These are phyloP conservation scores for Chlorodrepanis virens DNA, from an alignment of 2,113 vertebrate genomes.

Conservation along the genomic window DNA sequence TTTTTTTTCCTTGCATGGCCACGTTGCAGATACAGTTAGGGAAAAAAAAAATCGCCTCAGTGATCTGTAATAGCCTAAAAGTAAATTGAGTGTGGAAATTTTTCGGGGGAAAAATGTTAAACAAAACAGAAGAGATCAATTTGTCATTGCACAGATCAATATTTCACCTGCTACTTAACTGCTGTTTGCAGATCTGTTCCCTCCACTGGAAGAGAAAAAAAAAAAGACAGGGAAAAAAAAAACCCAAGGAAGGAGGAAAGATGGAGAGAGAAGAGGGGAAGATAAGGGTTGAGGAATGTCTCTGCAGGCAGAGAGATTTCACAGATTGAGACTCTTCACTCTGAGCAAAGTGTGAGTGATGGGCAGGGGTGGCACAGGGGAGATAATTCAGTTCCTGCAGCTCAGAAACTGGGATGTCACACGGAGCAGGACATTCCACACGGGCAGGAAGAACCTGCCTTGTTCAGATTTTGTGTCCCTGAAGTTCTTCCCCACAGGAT, in stretches of 20 bases:
- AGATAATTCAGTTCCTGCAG: not conserved
- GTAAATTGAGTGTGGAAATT: constrained; percentile 39
- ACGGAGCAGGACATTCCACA: accelerated
- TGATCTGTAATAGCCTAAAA: not conserved
- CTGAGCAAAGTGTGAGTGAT: not conserved
- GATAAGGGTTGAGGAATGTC: not conserved
- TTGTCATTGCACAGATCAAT: constrained; percentile 30
- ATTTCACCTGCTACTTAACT: constrained; percentile 35
- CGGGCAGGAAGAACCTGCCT: not conserved
- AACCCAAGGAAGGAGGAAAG: not conserved
- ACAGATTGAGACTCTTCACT: not conserved
- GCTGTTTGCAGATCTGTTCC: not conserved
- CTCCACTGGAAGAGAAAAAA: not conserved
- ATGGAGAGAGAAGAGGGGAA: not conserved
- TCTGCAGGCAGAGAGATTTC: not conserved
- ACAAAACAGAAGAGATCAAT: constrained; percentile 46
- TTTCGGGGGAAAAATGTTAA: constrained; percentile 10
- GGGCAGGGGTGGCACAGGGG: not conserved
- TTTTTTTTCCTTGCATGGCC: not conserved
- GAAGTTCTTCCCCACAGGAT: accelerated
- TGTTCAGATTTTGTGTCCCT: not conserved
- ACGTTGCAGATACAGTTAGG: accelerated
- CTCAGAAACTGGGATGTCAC: not conserved
- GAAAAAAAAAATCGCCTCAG: not conserved
- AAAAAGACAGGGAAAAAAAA: not conserved